Base-by-base conservation (phyloP, 2,113 vertebrate species). In the Gobius niger region DNA sequence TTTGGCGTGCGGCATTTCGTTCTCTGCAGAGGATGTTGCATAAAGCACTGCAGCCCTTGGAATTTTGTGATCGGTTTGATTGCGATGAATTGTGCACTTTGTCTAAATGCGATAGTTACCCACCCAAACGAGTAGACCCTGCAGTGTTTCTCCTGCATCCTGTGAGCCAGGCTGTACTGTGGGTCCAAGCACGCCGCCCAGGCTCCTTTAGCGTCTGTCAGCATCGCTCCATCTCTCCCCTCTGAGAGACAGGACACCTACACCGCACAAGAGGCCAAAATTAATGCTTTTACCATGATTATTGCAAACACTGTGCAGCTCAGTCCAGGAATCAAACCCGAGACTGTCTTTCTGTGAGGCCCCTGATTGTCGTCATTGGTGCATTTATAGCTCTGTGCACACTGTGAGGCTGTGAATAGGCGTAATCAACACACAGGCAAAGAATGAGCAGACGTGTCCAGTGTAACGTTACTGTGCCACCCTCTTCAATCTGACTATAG, bases 51-150 rank as follows among this genome's bases (percentile, higher is more conserved):
- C 24, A 34, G 24, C 24, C 24, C 5, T 34, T 34, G 24, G 24
- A 34, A 34, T 34, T 34, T 34, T 34, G 24, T 34, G 24, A 34
- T 24, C 3, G 24, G 3, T 24, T 24, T 24, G 24, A 24, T 34
- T 1, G 24, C 24, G 24, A 34, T 3, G 24, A 34, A 34, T 34
- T 34, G 24, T 34, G 24, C 24, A 34, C 3, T 24, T 4, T 34
- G 24, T 4, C 24, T 34, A 34, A 34, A 34, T 34, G 5, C 24
- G 24, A 34, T 4, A 34, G 24, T 4, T 67, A 80, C 90, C 5
- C 68, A 91, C 90, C 90, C 90, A 34, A 91, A 90, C 46, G 90
- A 91, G 81, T 91, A 91, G 19, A 90, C 75, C 51, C 90, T 72
- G 78, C 90, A 91, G 75, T 73, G 81, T 75, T 88, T 88, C 63